Percentiles rank a stretch among this genome's conserved stretches.
Evolutionary conservation across 2,888 invertebrate species (phyloP).

Genomic region (Hypsopygia costalis): DNA sequence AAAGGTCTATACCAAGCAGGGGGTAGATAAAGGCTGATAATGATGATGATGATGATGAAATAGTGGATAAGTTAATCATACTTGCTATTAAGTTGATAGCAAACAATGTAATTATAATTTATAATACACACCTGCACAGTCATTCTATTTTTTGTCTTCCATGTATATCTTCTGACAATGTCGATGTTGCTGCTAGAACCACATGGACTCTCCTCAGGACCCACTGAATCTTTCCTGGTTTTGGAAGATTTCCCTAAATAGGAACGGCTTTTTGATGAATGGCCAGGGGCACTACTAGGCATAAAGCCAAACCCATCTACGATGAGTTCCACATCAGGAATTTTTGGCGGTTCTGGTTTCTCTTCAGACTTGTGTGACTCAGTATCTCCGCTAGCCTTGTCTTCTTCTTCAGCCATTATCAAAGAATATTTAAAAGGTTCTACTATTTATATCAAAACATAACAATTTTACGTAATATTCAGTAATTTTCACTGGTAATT

Average conservation of each 20-base stretch:
- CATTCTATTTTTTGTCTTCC: constrained; percentile 84
- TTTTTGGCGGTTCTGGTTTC: constrained; percentile 24
- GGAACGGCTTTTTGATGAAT: constrained; percentile 5
- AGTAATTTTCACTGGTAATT: constrained; percentile 32
- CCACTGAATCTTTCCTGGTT: constrained; percentile 26
- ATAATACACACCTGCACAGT: constrained; percentile 70
- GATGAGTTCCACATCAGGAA: constrained; percentile 57
- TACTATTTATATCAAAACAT: too few species aligned
- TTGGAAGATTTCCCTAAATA: constrained; percentile 23
- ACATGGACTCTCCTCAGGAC: constrained; percentile 45
- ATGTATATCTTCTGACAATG: constrained; percentile 82
- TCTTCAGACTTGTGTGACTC: constrained; percentile 23
- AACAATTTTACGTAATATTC: too few species aligned
- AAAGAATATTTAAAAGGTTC: too few species aligned
- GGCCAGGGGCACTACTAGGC: constrained; percentile 30
- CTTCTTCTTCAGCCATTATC: constrained; percentile 40
- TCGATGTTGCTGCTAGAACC: constrained; percentile 64
- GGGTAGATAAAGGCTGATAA: too few species aligned
- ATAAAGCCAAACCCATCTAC: constrained; percentile 77
- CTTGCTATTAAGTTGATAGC: too few species aligned
- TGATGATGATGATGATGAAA: too few species aligned
- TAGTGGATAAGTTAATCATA: too few species aligned
- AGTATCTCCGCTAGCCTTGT: constrained; percentile 41
- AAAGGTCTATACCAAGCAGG: too few species aligned
- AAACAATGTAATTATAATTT: too few species aligned